Evolutionary conservation across 2,113 vertebrate species (phyloP).

Genomic region (Poeciliopsis prolifica): DNA sequence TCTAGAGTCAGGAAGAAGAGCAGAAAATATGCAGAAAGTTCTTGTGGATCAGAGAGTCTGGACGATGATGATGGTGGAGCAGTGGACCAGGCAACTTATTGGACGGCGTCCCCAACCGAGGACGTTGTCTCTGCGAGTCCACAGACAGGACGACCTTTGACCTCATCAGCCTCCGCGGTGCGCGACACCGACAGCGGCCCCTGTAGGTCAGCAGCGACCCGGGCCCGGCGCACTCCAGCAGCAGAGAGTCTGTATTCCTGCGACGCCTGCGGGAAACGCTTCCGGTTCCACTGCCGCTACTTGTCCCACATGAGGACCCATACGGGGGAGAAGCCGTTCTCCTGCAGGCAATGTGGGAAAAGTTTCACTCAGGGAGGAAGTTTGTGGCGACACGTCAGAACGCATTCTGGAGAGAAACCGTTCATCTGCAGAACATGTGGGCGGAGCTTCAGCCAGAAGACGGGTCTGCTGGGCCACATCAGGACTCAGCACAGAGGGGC

Average conservation of each 20-base stretch:
- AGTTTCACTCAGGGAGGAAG: not conserved
- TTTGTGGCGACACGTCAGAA: constrained; percentile 9
- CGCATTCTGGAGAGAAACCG: constrained; percentile 6
- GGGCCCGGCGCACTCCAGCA: not conserved
- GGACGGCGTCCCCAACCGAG: not conserved
- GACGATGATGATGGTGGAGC: not conserved
- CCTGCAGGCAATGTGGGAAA: constrained; percentile 5
- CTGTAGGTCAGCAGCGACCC: not conserved
- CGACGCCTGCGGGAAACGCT: not conserved
- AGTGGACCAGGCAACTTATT: not conserved
- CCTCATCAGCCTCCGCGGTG: not conserved
- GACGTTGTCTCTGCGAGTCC: not conserved
- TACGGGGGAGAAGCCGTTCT: not conserved
- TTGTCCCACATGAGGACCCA: constrained; percentile 15
- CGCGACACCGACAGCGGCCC: too few relatives aligned
- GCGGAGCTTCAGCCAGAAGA: not conserved
- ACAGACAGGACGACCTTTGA: not conserved
- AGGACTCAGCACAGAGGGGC: not conserved
- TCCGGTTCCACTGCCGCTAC: not conserved
- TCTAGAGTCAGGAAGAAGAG: not conserved
- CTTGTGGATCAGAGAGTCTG: not conserved
- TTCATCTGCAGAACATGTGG: constrained; percentile 1
- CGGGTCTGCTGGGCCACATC: not conserved
- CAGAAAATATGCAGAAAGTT: not conserved
- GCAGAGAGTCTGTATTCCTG: not conserved